These are phyloP conservation scores for Tyrophagus putrescentiae DNA, from an alignment of 1,140 invertebrate genomes.

Conservation along the genomic window DNA sequence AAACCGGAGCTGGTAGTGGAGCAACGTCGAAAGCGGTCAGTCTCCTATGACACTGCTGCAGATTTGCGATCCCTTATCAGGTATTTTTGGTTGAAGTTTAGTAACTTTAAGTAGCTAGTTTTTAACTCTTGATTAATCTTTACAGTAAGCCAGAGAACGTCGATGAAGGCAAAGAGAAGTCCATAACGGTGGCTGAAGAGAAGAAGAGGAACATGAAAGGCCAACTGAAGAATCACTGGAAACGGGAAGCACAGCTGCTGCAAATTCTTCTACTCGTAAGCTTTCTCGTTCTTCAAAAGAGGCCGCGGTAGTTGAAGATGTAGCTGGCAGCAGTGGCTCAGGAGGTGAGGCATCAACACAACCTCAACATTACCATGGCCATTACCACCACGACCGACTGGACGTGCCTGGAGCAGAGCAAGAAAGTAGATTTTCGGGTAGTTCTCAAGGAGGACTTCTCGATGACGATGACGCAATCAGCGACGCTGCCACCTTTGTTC, in stretches of 20 bases:
- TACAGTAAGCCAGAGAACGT: too few relatives aligned
- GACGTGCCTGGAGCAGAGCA: not conserved
- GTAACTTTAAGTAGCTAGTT: too few relatives aligned
- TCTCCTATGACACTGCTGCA: not conserved
- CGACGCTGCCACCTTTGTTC: slow-evolving; percentile 12
- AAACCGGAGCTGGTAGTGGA: not conserved
- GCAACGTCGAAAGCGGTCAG: not conserved
- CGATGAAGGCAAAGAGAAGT: slow-evolving; percentile 1
- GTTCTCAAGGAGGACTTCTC: not conserved
- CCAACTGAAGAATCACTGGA: not conserved
- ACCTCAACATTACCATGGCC: too few relatives aligned
- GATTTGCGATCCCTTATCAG: not conserved
- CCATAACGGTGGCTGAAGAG: not conserved
- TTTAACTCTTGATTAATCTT: too few relatives aligned
- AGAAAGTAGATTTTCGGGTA: too few relatives aligned
- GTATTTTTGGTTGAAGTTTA: too few relatives aligned
- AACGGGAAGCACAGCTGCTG: too few relatives aligned
- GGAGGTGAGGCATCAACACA: too few relatives aligned
- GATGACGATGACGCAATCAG: not conserved
- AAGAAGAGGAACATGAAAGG: not conserved
- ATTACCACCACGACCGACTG: not conserved
- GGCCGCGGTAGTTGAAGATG: not conserved
- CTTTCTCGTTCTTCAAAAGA: not conserved
- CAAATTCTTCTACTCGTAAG: not conserved
- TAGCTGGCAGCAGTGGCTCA: not conserved